These are phyloP conservation scores for Carposina sasakii DNA, from an alignment of 1,140 invertebrate genomes.

Conservation along the genomic window DNA sequence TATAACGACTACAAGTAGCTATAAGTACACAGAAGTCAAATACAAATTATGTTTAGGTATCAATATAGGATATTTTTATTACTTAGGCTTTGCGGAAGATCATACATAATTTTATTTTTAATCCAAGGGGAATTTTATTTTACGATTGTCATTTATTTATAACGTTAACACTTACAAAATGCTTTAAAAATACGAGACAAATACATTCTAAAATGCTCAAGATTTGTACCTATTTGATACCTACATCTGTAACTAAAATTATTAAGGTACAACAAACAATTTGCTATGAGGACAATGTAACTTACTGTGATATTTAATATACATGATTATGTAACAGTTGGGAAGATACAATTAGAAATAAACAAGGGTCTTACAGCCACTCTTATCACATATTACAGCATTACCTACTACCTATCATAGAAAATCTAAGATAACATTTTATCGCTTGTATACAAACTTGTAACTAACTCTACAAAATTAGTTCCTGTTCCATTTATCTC, in stretches of 20 bases:
- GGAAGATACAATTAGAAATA: conserved; percentile 27
- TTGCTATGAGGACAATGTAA: background rate
- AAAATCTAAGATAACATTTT: conserved; percentile 67
- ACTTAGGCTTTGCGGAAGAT: conserved; percentile 39
- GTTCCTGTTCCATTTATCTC: conserved; percentile 34
- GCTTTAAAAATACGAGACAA: conserved; percentile 42
- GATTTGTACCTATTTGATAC: conserved; percentile 55
- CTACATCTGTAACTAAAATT: conserved; percentile 34
- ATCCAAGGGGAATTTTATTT: too few species aligned
- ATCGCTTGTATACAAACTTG: conserved; percentile 56
- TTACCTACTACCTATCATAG: conserved; percentile 62
- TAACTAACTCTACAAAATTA: conserved; percentile 59
- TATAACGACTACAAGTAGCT: conserved; percentile 50
- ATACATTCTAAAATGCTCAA: too few species aligned
- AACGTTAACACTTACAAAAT: too few species aligned
- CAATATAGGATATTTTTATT: conserved; percentile 43
- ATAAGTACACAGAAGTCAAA: conserved; percentile 44
- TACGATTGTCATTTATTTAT: too few species aligned
- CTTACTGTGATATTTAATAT: too few species aligned
- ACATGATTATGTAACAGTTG: conserved; percentile 18
- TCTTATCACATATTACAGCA: conserved; percentile 67
- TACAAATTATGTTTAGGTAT: conserved; percentile 41
- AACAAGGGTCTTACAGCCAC: conserved; percentile 54
- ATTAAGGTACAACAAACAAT: conserved; percentile 33
- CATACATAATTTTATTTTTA: too few species aligned